Conservation (phyloP, 2,888 invertebrate species). For the Melinopterus prodromus region DNA sequence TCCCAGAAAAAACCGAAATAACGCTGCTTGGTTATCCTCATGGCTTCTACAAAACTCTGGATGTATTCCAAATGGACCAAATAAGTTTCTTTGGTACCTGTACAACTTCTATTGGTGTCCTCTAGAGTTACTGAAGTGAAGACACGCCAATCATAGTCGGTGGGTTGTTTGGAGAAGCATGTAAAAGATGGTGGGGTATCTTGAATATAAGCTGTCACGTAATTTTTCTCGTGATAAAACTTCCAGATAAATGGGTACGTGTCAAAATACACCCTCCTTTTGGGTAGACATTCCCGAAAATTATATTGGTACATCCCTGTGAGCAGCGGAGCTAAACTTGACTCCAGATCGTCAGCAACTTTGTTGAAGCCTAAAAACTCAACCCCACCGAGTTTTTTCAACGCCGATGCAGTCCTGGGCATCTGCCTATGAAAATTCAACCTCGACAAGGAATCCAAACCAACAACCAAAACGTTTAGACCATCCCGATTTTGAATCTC, state of each 20-base stretch:
- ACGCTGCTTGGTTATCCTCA: slow-evolving; percentile 66
- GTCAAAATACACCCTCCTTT: slow-evolving; percentile 68
- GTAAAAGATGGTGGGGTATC: slow-evolving; percentile 81
- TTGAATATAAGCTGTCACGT: slow-evolving; percentile 82
- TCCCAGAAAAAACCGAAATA: slow-evolving; percentile 90
- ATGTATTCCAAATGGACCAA: slow-evolving; percentile 79
- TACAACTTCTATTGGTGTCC: slow-evolving; percentile 73
- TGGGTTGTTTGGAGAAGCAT: slow-evolving; percentile 83
- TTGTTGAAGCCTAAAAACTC: slow-evolving; percentile 92
- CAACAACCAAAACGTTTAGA: slow-evolving; percentile 80
- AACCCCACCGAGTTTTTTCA: slow-evolving; percentile 70
- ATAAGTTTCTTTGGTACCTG: slow-evolving; percentile 74
- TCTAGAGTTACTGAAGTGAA: slow-evolving; percentile 74
- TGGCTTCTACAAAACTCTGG: slow-evolving; percentile 67
- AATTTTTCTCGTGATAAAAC: slow-evolving; percentile 75
- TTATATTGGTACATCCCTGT: slow-evolving; percentile 67
- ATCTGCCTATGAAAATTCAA: slow-evolving; percentile 86
- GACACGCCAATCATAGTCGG: slow-evolving; percentile 85
- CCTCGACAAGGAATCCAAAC: slow-evolving; percentile 86
- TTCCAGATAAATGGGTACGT: slow-evolving; percentile 88
- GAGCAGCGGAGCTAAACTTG: slow-evolving; percentile 84
- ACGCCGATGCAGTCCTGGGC: slow-evolving; percentile 72
- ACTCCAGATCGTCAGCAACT: slow-evolving; percentile 93
- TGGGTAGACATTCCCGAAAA: slow-evolving; percentile 74
- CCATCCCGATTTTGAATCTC: not conserved